phyloP scores from a whole-genome alignment of 53 echinoderm and acorn worm genomes.

The Hippasteria phrygiana region DNA sequence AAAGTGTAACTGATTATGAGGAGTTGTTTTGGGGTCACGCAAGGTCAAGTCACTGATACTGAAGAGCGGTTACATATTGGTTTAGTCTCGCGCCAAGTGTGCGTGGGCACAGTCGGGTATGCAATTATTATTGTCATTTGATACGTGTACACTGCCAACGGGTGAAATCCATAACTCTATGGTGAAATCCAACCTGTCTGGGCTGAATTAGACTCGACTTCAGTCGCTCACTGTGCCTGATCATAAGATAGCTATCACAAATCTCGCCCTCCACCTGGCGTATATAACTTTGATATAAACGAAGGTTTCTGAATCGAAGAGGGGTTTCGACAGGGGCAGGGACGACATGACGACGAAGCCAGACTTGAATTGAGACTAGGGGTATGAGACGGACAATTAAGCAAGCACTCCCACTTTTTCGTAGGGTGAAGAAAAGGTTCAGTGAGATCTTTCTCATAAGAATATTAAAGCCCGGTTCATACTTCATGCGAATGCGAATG shows the following conservation, averaged over 20 bases:
- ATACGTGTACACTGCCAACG: not conserved
- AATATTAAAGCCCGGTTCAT: too few species aligned
- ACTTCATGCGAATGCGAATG: too few species aligned
- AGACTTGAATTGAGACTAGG: not conserved
- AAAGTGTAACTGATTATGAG: not conserved
- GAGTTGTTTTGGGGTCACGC: not conserved
- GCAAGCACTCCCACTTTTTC: too few species aligned
- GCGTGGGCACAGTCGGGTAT: slow-evolving; percentile 5
- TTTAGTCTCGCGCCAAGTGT: not conserved
- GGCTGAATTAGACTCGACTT: not conserved
- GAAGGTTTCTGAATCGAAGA: too few species aligned
- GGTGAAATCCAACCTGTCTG: not conserved
- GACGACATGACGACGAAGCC: not conserved
- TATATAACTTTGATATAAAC: too few species aligned
- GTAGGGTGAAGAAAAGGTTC: too few species aligned
- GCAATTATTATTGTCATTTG: not conserved
- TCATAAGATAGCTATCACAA: not conserved
- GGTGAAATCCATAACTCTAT: slow-evolving; percentile 7
- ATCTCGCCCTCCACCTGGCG: too few species aligned
- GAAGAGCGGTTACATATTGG: not conserved
- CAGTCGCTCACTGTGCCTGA: not conserved
- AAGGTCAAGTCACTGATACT: not conserved
- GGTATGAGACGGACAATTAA: too few species aligned
- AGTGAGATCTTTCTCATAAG: too few species aligned
- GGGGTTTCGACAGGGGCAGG: not conserved